A percentile compares a stretch with the other conserved stretches of the same genome.
Conservation (phyloP, 2,113 vertebrate genomes). For the Entomyzon cyanotis region DNA sequence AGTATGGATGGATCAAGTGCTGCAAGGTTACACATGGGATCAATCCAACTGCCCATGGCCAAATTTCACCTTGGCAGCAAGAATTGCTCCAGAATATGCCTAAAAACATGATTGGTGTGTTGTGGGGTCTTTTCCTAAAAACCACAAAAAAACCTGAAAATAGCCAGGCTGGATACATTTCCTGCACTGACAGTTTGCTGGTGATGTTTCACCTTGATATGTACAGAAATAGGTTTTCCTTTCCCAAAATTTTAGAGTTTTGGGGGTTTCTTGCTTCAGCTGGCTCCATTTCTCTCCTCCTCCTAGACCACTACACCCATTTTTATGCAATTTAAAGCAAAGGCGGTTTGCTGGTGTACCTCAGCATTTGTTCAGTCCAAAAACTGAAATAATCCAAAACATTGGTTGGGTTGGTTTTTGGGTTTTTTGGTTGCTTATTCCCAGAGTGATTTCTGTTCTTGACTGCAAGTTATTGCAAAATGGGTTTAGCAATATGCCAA, state of each 20-base stretch:
- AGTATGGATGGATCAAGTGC: background rate
- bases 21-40: background rate
- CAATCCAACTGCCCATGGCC: fast-evolving
- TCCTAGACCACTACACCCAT: no score
- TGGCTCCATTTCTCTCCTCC: background rate
- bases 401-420: background rate
- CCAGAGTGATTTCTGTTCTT: background rate
- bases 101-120: fast-evolving
- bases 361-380: background rate
- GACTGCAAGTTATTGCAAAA: background rate
- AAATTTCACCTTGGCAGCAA: background rate
- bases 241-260: background rate
- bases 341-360: background rate
- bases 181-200: background rate
- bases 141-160: background rate
- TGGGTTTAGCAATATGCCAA: background rate
- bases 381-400: background rate
- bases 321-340: background rate
- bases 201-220: background rate
- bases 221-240: background rate
- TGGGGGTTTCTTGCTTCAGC: background rate
- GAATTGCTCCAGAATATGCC: background rate
- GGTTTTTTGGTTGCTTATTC: background rate
- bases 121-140: background rate
- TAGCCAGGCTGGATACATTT: background rate